Evolutionary conservation across 2,113 vertebrate species (phyloP), one percentile per base, ranked within the genome.

Genomic region (Edolisoma coerulescens): DNA sequence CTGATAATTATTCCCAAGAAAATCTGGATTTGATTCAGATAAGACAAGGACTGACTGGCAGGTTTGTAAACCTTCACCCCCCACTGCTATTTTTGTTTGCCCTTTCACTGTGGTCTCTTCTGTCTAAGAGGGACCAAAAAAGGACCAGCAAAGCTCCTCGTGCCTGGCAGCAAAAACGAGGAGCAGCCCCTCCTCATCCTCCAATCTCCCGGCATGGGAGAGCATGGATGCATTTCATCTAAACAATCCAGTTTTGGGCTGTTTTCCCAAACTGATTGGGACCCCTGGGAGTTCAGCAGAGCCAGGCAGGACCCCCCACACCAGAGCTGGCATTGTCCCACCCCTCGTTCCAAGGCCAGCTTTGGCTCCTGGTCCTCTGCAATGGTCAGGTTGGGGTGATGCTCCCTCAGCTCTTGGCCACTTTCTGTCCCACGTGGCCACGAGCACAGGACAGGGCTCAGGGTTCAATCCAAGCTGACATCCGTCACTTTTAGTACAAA

Each of bases 1-100:
- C 70, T 61, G 42, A 73, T 74, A 83, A 94, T 91, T 4, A 90
- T 88, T 94, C 54, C 75, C 63, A 53, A 88, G 54, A 24, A 52
- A 73, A 54, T 78, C 90, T 95, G 93, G 91, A 70, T 70, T 74
- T 8, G 5, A 80, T 96, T 96, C 82, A 88, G 90, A 93, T 88
- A 90, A 93, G 75, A 74, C 70, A 91, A 69, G 0, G 3, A 27
- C 57, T 88, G 91, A 96, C 78, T 94, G 95, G 63, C 74, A 91
- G 83, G 59, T 94, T 83, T 95, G 82, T 94, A 95, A 94, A 90
- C 67, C 49, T 88, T 90, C 54, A 15, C 5, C 50, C n/a, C 54
- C 4, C 20, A 2, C 23, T 28, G 16, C 47, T 64, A 0, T 17
- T 73, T 64, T 78, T 89, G 52, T 61, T 79, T 73, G 33, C 35